Evolutionary conservation across 1,140 invertebrate species (phyloP), one percentile per base, ranked within the genome.

Genomic region (Conus ventricosus): DNA sequence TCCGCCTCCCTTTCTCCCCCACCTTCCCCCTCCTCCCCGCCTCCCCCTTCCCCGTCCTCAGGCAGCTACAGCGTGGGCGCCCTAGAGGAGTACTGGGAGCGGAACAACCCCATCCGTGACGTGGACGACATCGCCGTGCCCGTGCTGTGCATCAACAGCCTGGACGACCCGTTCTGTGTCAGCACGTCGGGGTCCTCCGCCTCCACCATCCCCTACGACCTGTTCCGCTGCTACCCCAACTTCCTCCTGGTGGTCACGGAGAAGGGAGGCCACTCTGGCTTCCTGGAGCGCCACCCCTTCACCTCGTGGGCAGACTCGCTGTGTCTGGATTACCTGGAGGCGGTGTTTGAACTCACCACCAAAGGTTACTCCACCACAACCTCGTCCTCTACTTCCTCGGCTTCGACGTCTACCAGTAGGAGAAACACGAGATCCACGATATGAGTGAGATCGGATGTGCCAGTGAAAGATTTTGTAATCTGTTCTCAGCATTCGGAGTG

Each of bases 111-210:
- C 13, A 90, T 94, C 81, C 88, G 94, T 4, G 93, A 95, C 85
- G 93, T 93, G 17, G 93, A 94, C 88, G 93, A 95, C 71, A 94
- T 95, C 51, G 91, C 93, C 0, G 91, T 93, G 10, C 94, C 94
- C n/a, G 88, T 95, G 15, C 78, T 95, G 81, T 93, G 91, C 88
- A 91, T 95, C 20, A 94, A 92, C 88, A 93, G 92, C 84, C 23
- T 89, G 75, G 94, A 95, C 88, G 94, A 95, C 71, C 93, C 94
- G 7, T 63, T 94, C 13, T 91, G 87, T 60, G 27, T 71, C 20
- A 27, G 88, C 17, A 84, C 88, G 0, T 71, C 67, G 6, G 6
- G 11, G 6, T 23, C 15, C 7, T 71, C 67, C 67, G 11, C 67
- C 67, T 71, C 67, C 67, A 53, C 87, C 57, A 93, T 93, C 67